Base-by-base conservation (phyloP, 2,113 vertebrate genomes). In the Acrocephalus kingi region DNA sequence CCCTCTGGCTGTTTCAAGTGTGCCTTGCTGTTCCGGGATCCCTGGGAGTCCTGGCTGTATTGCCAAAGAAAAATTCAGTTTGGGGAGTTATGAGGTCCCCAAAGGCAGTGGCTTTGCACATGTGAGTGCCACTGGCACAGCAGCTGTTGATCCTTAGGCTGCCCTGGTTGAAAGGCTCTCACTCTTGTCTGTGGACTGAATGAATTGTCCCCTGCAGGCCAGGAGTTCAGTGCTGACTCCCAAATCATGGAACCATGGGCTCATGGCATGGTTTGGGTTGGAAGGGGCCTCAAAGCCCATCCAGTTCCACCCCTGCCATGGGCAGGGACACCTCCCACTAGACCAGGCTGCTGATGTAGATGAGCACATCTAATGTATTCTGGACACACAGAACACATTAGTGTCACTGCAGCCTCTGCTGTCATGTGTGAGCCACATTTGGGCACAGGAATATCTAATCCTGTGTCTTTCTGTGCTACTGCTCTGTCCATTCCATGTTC, bases 341-440 rank as follows among this genome's bases (percentile, higher is more conserved):
- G 24, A 12, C 9, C 39, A 55, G 62, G 28, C 35, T 76, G 41
- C 41, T 55, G 41, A 31, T 48, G n/a, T 22, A 69, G n/a, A 9
- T 48, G n/a, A 39, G n/a, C 30, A 62, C n/a, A 11, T 39, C 7
- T 23, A 1, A 27, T 23, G 33, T 41, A 9, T 58, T 71, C 23
- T 2, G 0, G 31, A 35, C 39, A 27, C 20, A 35, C 11, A 48
- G 62, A 39, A 13, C 35, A 28, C 11, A 8, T 9, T 27, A 39
- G 22, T 35, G 10, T 43, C 24, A 35, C 6, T 52, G 49, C 49
- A 15, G 35, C 59, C 35, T 64, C 43, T 92, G 4, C 52, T 75
- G 69, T 49, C 35, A 24, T 0, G 0, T 31, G 39, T 41, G 45
- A 37, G 33, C 12, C 27, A 45, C 24, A 12, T 63, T 66, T 4